These are phyloP conservation scores for Cirrhinus molitorella DNA, from an alignment of 2,797 vertebrate species.

Conservation along the genomic window DNA sequence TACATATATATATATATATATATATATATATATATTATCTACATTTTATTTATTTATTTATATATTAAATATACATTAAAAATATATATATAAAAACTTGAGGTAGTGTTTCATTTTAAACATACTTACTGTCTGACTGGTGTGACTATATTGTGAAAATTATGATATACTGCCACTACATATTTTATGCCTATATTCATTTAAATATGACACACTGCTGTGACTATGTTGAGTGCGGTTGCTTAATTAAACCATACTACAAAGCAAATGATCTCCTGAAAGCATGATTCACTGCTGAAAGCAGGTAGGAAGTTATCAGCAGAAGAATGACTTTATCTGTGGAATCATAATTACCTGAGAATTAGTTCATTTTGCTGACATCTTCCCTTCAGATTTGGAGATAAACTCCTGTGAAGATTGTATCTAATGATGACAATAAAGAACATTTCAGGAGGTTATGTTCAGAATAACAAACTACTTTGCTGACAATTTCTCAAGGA, in stretches of 20 bases:
- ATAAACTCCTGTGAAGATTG: slow-evolving; percentile 43
- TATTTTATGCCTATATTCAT: background rate
- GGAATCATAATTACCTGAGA: slow-evolving; percentile 62
- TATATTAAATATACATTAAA: no score
- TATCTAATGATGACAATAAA: slow-evolving; percentile 39
- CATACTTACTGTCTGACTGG: background rate
- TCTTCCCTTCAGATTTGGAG: slow-evolving; percentile 44
- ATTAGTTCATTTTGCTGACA: slow-evolving; percentile 53
- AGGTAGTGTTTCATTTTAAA: background rate
- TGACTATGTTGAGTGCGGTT: background rate
- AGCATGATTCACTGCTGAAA: slow-evolving; percentile 17
- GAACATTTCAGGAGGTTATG: slow-evolving; percentile 27
- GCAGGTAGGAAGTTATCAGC: slow-evolving; percentile 2
- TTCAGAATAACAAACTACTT: background rate
- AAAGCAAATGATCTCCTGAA: background rate
- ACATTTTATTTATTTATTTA: no score
- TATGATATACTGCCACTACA: background rate
- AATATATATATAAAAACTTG: no score
- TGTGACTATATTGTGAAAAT: background rate
- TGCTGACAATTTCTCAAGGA: background rate
- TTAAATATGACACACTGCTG: background rate
- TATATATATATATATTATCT: no score
- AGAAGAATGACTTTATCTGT: slow-evolving; percentile 55
- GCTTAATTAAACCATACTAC: slow-evolving; percentile 10
- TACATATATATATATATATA: no score